A percentile compares a stretch with the other conserved stretches of the same genome.
phyloP scores from a whole-genome alignment of 2,113 vertebrate genomes.

The Seriola quinqueradiata region DNA sequence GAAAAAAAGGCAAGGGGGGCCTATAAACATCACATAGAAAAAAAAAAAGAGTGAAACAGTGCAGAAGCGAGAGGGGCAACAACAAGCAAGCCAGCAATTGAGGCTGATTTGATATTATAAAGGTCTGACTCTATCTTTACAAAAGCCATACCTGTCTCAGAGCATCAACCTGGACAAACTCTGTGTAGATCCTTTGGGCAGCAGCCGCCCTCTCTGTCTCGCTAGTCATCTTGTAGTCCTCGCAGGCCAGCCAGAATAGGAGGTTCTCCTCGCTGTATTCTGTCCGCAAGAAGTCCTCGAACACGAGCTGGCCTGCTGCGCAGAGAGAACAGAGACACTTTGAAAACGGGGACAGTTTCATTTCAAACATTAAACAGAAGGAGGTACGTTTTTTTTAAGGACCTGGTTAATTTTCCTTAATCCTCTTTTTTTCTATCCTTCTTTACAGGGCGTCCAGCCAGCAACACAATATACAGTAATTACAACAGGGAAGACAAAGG shows the following conservation, averaged over 20 bases:
- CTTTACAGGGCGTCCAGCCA: not conserved
- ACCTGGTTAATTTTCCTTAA: not conserved
- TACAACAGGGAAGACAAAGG: not conserved
- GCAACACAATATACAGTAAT: not conserved
- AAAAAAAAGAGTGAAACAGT: constrained; percentile 2
- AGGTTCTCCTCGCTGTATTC: constrained; percentile 94
- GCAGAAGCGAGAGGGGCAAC: not conserved
- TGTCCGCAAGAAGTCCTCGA: constrained; percentile 88
- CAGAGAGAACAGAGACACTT: constrained; percentile 2
- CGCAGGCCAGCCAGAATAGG: constrained; percentile 89
- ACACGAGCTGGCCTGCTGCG: constrained; percentile 87
- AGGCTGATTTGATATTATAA: constrained; percentile 21
- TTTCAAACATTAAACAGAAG: constrained; percentile 3
- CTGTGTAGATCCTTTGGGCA: constrained; percentile 87
- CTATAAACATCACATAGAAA: not conserved
- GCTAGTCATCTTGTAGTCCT: constrained; percentile 88
- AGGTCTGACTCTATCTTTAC: constrained; percentile 20
- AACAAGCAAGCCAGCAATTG: not conserved
- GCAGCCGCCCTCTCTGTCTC: constrained; percentile 77
- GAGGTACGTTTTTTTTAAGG: not conserved
- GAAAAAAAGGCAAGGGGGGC: not conserved
- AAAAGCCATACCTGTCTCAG: constrained; percentile 86
- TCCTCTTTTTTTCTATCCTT: not conserved
- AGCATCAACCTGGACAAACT: constrained; percentile 89
- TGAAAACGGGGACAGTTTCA: constrained; percentile 5